Evolutionary conservation across 1,140 invertebrate species (phyloP).

Genomic region (Cotesia vestalis): DNA sequence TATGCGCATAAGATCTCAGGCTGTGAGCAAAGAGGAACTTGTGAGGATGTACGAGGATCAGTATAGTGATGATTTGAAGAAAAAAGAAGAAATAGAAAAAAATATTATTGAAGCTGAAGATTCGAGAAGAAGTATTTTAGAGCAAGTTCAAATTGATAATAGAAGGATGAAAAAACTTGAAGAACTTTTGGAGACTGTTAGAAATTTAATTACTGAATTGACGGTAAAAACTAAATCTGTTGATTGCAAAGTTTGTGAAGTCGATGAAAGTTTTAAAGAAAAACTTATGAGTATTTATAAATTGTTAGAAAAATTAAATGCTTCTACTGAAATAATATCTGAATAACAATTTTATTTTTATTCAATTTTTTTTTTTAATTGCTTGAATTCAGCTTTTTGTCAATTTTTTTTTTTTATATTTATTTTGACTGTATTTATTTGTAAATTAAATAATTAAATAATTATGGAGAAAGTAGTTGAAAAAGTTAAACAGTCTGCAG

Average conservation of each 20-base stretch:
- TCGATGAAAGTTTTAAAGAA: constrained; percentile 25
- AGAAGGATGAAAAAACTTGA: constrained; percentile 67
- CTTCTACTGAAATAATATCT: neutral
- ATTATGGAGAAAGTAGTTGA: constrained; percentile 30
- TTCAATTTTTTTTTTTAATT: constrained; percentile 14
- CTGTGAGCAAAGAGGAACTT: constrained; percentile 35
- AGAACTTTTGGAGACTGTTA: constrained; percentile 69
- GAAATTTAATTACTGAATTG: constrained; percentile 68
- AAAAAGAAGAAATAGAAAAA: constrained; percentile 68
- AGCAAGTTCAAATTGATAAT: constrained; percentile 64
- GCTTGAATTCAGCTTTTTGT: constrained; percentile 12
- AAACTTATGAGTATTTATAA: constrained; percentile 28
- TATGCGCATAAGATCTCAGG: constrained; percentile 61
- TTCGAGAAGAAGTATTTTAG: constrained; percentile 63
- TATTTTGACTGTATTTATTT: neutral
- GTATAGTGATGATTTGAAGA: constrained; percentile 59
- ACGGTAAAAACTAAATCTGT: constrained; percentile 60
- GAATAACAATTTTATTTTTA: neutral
- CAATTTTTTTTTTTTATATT: neutral
- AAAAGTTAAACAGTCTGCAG: constrained; percentile 8
- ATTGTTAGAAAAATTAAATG: constrained; percentile 24
- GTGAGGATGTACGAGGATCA: constrained; percentile 63
- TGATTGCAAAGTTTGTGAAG: constrained; percentile 18
- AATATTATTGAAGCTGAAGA: constrained; percentile 67
- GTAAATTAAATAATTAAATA: neutral